Base-by-base conservation (phyloP, 2,797 vertebrate species). In the Danio kyathit region DNA sequence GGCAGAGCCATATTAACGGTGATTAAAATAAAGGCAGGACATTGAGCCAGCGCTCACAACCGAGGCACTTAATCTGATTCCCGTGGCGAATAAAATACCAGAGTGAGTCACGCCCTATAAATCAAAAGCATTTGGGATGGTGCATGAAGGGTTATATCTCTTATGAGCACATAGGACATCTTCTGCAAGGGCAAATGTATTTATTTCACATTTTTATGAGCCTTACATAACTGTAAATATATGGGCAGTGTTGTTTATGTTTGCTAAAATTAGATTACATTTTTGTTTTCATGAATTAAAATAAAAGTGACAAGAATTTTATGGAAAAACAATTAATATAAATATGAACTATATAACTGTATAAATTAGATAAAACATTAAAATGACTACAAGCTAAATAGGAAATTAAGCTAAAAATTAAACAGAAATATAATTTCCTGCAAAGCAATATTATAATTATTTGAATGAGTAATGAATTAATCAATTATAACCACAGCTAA, bases 11-110 rank as follows among this genome's bases (percentile, higher is more conserved):
- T 70, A 79, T 48, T 66, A 71, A 86, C 79, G 59, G 76, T 70
- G 82, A 90, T 85, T 83, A 87, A 87, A 88, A 89, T 51, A 79
- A 89, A 83, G 59, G 78, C 80, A 87, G 86, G 85, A 81, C 74
- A 64, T 70, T 49, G 74, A 77, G 84, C 87, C 85, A 84, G 59
- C 19, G 61, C 67, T 85, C 6, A 57, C 63, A 80, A 79, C 60
- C 2, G 19, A 29, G 70, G 63, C 81, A 80, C 86, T 88, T 84
- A 76, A 89, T 88, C 67, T 43, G 64, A 84, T 86, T 67, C 83
- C 82, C 82, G 54, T 44, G 69, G 71, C 66, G 72, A 87, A 79
- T 75, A 69, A 85, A 70, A 71, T 2, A 10, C 82, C 59, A 71
- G 82, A 83, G 76, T 71, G 79, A 74, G 87, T 89, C 87, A 63